Conservation (phyloP, 2,797 vertebrate genomes). For the Diplodus sargus region DNA sequence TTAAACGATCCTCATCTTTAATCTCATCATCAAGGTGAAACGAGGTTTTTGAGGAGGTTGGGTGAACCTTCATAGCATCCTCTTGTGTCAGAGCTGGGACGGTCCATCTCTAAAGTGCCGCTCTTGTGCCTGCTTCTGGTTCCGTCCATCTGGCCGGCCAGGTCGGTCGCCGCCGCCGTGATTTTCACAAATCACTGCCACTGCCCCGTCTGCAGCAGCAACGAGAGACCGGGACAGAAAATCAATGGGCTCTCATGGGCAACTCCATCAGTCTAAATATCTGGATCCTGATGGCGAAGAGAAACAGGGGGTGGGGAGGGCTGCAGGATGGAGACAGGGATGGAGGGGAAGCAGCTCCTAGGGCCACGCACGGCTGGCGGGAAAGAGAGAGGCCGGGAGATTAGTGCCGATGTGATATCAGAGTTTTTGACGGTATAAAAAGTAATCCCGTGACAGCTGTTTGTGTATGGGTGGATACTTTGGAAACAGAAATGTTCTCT, state of each 20-base stretch:
- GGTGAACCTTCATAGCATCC: not conserved
- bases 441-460: not conserved
- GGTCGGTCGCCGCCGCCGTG: constrained; percentile 48
- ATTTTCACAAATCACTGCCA: constrained; percentile 80
- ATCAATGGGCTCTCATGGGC: constrained; percentile 80
- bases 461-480: not conserved
- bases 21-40: not conserved
- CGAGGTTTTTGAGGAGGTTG: not conserved
- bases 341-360: constrained; percentile 30
- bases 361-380: not conserved
- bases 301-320: constrained; percentile 44
- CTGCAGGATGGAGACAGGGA: constrained; percentile 45
- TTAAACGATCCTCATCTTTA: too few relatives aligned
- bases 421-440: not conserved
- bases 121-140: constrained; percentile 9
- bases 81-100: not conserved
- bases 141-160: constrained; percentile 43
- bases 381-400: not conserved
- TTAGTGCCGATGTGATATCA: not conserved
- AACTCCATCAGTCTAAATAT: constrained; percentile 81
- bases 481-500: not conserved
- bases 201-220: constrained; percentile 65
- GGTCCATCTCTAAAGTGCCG: constrained; percentile 13
- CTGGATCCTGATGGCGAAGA: constrained; percentile 68
- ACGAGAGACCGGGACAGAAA: constrained; percentile 70